Conservation (phyloP, 2,888 invertebrate genomes). For the Meloe dianella region DNA sequence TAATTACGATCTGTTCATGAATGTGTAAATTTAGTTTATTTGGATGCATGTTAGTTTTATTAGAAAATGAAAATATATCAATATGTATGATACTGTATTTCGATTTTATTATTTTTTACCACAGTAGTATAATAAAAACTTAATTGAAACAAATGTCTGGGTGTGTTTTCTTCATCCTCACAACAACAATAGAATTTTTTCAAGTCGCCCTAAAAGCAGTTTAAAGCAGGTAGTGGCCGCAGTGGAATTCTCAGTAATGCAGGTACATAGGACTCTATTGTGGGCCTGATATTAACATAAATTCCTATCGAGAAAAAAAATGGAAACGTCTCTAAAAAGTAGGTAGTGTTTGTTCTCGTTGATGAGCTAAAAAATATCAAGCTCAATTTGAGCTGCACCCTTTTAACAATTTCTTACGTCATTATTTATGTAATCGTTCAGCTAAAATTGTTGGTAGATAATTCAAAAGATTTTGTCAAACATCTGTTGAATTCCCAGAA, state of each 20-base stretch:
- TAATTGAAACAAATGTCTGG: constrained; percentile 37
- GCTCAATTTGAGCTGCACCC: not conserved
- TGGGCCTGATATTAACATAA: not conserved
- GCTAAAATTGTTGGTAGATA: no score
- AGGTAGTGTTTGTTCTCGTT: no score
- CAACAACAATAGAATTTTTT: constrained; percentile 6
- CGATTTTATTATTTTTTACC: constrained; percentile 61
- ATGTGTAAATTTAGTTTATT: constrained; percentile 56
- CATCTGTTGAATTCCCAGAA: no score
- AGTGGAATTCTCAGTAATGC: not conserved
- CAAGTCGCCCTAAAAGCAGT: not conserved
- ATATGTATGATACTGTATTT: constrained; percentile 59
- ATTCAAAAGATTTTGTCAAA: no score
- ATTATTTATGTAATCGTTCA: no score
- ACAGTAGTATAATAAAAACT: constrained; percentile 56
- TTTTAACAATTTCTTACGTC: no score
- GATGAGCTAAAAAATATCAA: no score
- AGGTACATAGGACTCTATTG: not conserved
- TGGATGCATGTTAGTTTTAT: constrained; percentile 59
- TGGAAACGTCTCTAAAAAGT: no score
- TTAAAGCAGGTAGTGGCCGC: not conserved
- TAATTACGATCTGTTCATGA: constrained; percentile 56
- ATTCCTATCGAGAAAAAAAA: no score
- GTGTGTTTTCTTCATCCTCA: not conserved
- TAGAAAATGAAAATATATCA: constrained; percentile 48